Base-by-base conservation (phyloP, 2,888 invertebrate species). In the Parnassius glacialis region DNA sequence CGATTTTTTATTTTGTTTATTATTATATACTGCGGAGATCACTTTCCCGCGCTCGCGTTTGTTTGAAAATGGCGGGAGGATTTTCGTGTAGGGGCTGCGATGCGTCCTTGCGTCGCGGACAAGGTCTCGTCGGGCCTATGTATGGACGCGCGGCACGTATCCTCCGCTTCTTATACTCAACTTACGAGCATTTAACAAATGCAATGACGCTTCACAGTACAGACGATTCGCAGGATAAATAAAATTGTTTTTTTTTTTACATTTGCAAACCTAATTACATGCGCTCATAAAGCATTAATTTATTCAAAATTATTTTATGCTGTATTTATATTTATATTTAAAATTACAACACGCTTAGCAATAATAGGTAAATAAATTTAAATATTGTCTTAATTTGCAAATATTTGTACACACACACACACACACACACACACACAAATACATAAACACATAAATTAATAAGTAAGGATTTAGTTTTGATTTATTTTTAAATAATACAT, bases 51-150 rank as follows among this genome's bases (percentile, higher is more conserved):
- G 79, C 72, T 70, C 77, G 79, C 74, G 84, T 81, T 80, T 77
- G 81, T 80, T 82, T 70, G 79, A 80, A 84, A 87, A 88, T 90
- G 90, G 84, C 83, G 79, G 84, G 83, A 70, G 71, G 76, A 72
- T 84, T 48, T 82, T 80, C 79, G 78, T 64, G 61, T 78, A 81
- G 85, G 87, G 86, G 89, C 86, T 84, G 85, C 68, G 72, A 68
- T 73, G 74, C 80, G 90, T 90, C 90, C 90, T 91, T 90, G 90
- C 84, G 85, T 76, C 72, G 85, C 76, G 80, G 75, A 80, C 90
- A 90, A 90, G 90, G 90, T 87, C 86, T 90, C 78, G 72, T 73
- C 78, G 76, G 83, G 76, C 80, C 85, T 83, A 76, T 84, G 76
- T 86, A 79, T 86, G 63, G 79, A 79, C 74, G 79, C 81, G 82